Evolutionary conservation across 2,888 invertebrate species (phyloP), one percentile per base, ranked within the genome.

Genomic region (Dryobotodes eremita): DNA sequence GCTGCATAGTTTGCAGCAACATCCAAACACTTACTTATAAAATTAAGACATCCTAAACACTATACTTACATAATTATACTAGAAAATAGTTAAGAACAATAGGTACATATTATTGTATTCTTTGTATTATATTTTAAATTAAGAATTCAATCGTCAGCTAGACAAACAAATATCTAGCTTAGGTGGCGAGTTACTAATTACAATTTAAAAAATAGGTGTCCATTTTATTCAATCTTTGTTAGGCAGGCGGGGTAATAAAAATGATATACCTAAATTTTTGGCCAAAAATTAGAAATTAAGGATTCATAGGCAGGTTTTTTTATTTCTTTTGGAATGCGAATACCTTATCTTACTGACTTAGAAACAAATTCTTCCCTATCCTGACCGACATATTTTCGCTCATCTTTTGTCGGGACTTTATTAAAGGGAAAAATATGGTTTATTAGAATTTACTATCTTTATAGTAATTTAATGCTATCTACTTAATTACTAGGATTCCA

Each of bases 341-440:
- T 84, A 84, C 86, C 84, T 84, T 84, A 84, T 86, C 84, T 84
- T 84, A 84, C 84, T 59, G 70, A 73, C 72, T 77, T 82, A 71
- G 61, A 78, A 76, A 78, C 17, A 61, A 69, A 74, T 74, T 73
- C 75, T 86, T 83, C 75, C 69, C 59, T 62, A 59, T 62, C 42
- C 0, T 6, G 0, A 42, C 48, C 55, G 17, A 76, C 23, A 70
- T 77, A 26, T 53, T 26, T 61, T 46, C 15, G 8, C 62, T 8
- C 5, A 42, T 53, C 17, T 57, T 20, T 42, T 46, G 20, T 23
- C 69, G 69, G 36, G 36, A 46, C 10, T 68, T 72, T 36, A 0
- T 26, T 11, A 42, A 68, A 62, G 59, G 50, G 46, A 15, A 15
- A 59, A 46, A 23, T 23, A 15, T 66, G 31, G 15, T 76, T 31